These are phyloP conservation scores for Bugulina stolonifera DNA, from an alignment of 2,888 invertebrate genomes.

Conservation along the genomic window DNA sequence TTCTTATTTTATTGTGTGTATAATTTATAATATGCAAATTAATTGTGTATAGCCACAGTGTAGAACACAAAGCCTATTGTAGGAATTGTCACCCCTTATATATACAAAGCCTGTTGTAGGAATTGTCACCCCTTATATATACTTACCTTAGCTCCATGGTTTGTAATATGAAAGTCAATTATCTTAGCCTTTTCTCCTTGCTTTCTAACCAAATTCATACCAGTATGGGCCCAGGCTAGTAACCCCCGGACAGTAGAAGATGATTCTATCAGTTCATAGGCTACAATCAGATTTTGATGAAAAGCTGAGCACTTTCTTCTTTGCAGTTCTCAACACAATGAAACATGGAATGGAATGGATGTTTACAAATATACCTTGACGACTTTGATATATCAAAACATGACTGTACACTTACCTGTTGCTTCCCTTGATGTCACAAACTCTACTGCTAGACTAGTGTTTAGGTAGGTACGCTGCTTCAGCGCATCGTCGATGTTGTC, in stretches of 20 bases:
- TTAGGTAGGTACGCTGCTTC: neutral
- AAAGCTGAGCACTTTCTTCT: no score
- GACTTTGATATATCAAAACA: no score
- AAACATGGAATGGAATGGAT: no score
- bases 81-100: no score
- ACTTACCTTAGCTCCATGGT: neutral
- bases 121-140: no score
- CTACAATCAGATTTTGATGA: no score
- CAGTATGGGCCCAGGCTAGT: neutral
- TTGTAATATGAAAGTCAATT: neutral
- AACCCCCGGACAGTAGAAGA: neutral
- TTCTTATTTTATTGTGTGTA: no score
- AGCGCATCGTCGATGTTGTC: neutral
- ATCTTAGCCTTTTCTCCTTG: constrained; percentile 1
- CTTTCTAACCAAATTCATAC: neutral
- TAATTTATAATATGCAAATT: neutral
- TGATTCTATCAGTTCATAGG: neutral
- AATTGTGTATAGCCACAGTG: neutral
- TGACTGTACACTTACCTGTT: no score
- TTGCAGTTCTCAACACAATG: no score
- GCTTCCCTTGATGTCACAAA: neutral
- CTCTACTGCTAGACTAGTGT: neutral
- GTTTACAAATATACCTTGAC: no score
- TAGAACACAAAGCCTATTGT: no score
- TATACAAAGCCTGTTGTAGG: no score